Percentiles rank a stretch among this genome's conserved stretches.
phyloP scores from a whole-genome alignment of 2,797 vertebrate species.

The Triplophysa bombifrons region DNA sequence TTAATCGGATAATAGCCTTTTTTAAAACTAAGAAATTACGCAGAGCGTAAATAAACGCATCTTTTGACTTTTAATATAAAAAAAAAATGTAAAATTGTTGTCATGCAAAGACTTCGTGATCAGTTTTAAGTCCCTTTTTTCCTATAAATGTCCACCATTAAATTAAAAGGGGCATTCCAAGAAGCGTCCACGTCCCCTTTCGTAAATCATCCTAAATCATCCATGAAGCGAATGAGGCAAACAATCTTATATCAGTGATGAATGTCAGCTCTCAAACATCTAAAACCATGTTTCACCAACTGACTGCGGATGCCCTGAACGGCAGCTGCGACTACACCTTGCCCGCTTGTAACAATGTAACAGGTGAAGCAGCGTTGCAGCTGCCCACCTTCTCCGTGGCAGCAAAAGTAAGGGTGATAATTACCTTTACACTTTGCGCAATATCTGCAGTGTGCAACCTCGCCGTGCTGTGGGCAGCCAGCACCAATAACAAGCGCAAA shows the following conservation, averaged over 20 bases:
- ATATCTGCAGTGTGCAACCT: conserved; percentile 79
- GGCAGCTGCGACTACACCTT: conserved; percentile 64
- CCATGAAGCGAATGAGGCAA: conserved; percentile 21
- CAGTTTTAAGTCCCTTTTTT: background rate
- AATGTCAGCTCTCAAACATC: conserved; percentile 41
- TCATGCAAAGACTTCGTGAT: too few relatives aligned
- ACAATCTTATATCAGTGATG: conserved; percentile 41
- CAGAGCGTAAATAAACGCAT: too few relatives aligned
- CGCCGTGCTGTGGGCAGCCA: conserved; percentile 75
- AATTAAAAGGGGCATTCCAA: background rate
- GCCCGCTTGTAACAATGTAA: conserved; percentile 62
- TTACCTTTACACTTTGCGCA: conserved; percentile 78
- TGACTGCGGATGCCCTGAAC: conserved; percentile 64
- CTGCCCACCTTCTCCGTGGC: conserved; percentile 82
- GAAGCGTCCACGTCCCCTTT: background rate
- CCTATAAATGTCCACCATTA: background rate
- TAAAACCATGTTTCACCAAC: conserved; percentile 69
- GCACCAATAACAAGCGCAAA: conserved; percentile 75
- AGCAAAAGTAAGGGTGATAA: conserved; percentile 79
- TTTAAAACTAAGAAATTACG: background rate
- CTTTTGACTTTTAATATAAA: too few relatives aligned
- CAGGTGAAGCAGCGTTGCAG: conserved; percentile 67
- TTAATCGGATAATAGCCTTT: background rate
- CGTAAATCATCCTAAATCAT: conserved; percentile 4
- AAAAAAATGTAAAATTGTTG: too few relatives aligned